Conservation (phyloP, 2,888 invertebrate genomes). For the Melikaiella ostensackeni region DNA sequence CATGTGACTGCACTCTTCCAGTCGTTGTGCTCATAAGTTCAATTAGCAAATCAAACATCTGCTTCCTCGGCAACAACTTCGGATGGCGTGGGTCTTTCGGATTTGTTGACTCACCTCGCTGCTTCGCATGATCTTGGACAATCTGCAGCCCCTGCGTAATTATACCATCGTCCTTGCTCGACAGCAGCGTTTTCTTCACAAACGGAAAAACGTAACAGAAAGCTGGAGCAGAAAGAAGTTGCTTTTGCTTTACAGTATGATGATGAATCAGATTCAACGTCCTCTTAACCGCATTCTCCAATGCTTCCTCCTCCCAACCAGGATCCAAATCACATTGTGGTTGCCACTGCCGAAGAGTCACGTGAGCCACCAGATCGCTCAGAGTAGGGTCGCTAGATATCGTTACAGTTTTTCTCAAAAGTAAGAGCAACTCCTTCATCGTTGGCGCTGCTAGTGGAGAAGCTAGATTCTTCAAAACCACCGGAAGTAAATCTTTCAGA, state of each 20-base stretch:
- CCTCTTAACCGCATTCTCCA: conserved; percentile 82
- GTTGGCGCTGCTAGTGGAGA: conserved; percentile 89
- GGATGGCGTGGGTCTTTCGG: conserved; percentile 84
- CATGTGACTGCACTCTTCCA: conserved; percentile 87
- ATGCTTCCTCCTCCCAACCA: conserved; percentile 86
- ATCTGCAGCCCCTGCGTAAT: conserved; percentile 83
- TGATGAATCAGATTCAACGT: conserved; percentile 81
- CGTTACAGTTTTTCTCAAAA: conserved; percentile 81
- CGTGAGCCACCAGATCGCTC: conserved; percentile 83
- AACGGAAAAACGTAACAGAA: conserved; percentile 92
- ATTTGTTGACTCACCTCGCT: conserved; percentile 78
- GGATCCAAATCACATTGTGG: conserved; percentile 89
- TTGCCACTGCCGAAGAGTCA: conserved; percentile 84
- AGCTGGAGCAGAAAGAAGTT: conserved; percentile 83
- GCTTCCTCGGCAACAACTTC: conserved; percentile 87
- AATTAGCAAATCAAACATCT: conserved; percentile 89
- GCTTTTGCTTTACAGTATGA: conserved; percentile 77
- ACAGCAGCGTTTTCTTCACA: conserved; percentile 81
- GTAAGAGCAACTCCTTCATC: conserved; percentile 81
- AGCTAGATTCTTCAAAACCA: conserved; percentile 82
- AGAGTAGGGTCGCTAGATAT: conserved; percentile 76
- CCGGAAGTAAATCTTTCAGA: conserved; percentile 80
- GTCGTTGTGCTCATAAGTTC: conserved; percentile 85
- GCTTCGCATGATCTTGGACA: conserved; percentile 86
- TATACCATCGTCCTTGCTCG: conserved; percentile 79